Evolutionary conservation across 2,113 vertebrate species (phyloP), one percentile per base, ranked within the genome.

Genomic region (Patagioenas fasciata): DNA sequence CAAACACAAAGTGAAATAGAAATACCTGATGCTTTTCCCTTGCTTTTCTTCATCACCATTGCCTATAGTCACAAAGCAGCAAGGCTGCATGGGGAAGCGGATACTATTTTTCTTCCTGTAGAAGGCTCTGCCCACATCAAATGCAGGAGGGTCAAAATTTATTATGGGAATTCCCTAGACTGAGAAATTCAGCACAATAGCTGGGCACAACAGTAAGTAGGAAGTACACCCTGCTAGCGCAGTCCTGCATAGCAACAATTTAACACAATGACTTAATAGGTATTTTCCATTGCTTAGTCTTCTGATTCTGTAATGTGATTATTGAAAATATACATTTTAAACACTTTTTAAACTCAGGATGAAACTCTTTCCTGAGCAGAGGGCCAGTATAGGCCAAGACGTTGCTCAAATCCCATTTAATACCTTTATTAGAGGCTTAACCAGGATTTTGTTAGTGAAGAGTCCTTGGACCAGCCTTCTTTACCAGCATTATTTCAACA

Each of bases 351-450:
- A 88, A 88, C 15, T 64, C 24, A 9, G 44, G 48, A 47, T 73
- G 4, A 80, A 65, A 44, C 54, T 88, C 14, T 71, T 77, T 32
- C 56, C 38, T 9, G 16, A 96, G 51, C 58, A 93, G 70, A 77
- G 25, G 25, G 56, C 18, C n/a, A 36, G 25, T 16, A 36, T 40
- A 71, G n/a, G 69, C 38, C 85, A 95, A 92, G 72, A 93, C 61
- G n/a, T 54, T 86, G 38, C 28, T 79, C 71, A 96, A 95, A 90
- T 96, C 88, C 69, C 20, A 72, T 81, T 91, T 93, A 93, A 94
- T 85, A 67, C 64, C 65, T 84, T 91, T 67, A 75, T 95, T 84
- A 91, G 57, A 93, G 16, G 77, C 80, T 95, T 95, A 94, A 75
- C 67, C 2, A 17, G 92, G 95, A 96, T 96, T 93, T 93, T 90